These are phyloP conservation scores for Sericinus montela DNA, from an alignment of 2,888 invertebrate species.

Conservation along the genomic window DNA sequence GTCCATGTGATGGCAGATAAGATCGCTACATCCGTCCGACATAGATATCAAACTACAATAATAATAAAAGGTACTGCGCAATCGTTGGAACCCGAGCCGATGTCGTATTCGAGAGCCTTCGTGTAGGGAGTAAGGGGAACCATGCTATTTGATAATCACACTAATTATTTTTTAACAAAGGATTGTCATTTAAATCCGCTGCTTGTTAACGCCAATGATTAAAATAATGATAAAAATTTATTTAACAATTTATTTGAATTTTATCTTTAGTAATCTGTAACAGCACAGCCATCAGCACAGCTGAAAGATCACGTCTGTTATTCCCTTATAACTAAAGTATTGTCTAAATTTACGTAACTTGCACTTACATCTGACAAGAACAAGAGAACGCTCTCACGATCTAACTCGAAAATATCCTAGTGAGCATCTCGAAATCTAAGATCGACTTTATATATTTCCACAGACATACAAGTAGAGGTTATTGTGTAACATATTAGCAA, in stretches of 20 bases:
- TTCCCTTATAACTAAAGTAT: background rate
- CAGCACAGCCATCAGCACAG: background rate
- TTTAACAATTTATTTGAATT: too few relatives aligned
- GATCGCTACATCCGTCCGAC: background rate
- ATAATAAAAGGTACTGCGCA: slow-evolving; percentile 3
- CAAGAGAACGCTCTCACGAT: slow-evolving; percentile 1
- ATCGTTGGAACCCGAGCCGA: slow-evolving; percentile 8
- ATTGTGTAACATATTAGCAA: too few relatives aligned
- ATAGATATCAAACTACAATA: slow-evolving; percentile 2
- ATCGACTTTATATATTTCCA: background rate
- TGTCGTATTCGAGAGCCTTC: slow-evolving; percentile 9
- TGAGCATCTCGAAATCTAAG: too few relatives aligned
- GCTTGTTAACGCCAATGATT: too few relatives aligned
- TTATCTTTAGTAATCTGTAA: too few relatives aligned
- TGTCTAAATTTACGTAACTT: background rate
- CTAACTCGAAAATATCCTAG: background rate
- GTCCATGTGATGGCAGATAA: background rate
- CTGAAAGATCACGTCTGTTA: background rate
- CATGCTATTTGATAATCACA: background rate
- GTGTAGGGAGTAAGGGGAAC: slow-evolving; percentile 3
- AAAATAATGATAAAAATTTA: too few relatives aligned
- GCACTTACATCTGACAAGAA: background rate
- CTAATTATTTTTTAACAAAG: too few relatives aligned
- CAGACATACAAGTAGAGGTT: background rate
- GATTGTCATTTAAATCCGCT: too few relatives aligned